Conservation (phyloP, 2,113 vertebrate species). For the Hydrochoerus hydrochaeris region DNA sequence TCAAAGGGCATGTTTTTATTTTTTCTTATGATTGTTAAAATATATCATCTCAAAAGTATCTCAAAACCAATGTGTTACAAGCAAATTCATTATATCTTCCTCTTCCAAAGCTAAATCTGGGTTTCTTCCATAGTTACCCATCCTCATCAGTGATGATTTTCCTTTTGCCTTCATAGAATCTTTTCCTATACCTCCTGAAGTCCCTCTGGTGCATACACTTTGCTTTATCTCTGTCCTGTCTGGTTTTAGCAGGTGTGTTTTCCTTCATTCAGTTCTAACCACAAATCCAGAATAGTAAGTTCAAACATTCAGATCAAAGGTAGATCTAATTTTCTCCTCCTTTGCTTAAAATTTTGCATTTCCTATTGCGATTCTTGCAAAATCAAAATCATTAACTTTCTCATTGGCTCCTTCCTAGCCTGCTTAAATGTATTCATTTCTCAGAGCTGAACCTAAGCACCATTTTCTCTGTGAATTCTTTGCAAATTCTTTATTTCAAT, state of each 20-base stretch:
- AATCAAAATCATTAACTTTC: background rate
- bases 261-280: background rate
- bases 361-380: background rate
- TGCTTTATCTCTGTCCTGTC: background rate
- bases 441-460: background rate
- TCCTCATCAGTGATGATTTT: background rate
- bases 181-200: background rate
- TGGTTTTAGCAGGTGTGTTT: background rate
- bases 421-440: background rate
- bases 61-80: conserved; percentile 14
- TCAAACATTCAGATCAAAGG: background rate
- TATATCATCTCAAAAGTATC: conserved; percentile 21
- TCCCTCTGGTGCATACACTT: background rate
- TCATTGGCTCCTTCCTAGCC: background rate
- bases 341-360: conserved; percentile 14
- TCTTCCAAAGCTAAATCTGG: background rate
- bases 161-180: background rate
- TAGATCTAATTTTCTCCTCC: background rate
- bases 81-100: background rate
- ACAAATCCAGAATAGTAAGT: background rate
- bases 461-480: background rate
- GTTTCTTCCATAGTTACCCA: background rate
- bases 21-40: conserved; percentile 17
- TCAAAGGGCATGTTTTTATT: background rate
- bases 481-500: background rate